phyloP scores from a whole-genome alignment of 2,113 vertebrate genomes.

The Nansenia antarctica region DNA sequence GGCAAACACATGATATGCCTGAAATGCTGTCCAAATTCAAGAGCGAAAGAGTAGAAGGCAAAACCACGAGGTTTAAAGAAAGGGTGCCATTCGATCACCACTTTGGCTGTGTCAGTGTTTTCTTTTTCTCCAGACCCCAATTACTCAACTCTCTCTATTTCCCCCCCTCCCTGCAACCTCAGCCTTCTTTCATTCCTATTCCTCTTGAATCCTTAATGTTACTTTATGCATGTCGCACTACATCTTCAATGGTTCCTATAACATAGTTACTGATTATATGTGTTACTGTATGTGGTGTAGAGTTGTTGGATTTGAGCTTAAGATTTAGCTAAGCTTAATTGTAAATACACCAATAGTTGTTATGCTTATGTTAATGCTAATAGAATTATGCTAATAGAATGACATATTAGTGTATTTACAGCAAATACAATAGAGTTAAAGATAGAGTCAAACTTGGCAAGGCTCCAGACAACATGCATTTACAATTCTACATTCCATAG shows the following conservation, averaged over 20 bases:
- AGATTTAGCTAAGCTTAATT: neutral
- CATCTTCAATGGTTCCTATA: neutral
- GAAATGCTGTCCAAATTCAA: conserved; percentile 44
- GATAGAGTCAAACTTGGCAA: neutral
- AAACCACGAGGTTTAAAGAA: conserved; percentile 42
- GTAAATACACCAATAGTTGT: neutral
- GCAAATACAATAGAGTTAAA: neutral
- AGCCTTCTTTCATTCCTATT: neutral
- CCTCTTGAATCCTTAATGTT: conserved; percentile 13
- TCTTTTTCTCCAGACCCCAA: too few species aligned
- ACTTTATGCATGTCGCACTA: neutral
- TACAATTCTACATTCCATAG: neutral
- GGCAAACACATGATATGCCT: conserved; percentile 54
- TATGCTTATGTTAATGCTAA: too few species aligned
- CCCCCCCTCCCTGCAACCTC: conserved; percentile 1
- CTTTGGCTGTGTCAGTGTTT: conserved; percentile 46
- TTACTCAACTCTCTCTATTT: conserved; percentile 28
- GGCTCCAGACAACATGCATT: neutral
- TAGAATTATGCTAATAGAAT: too few species aligned
- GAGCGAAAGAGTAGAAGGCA: too few species aligned
- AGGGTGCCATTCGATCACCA: conserved; percentile 52
- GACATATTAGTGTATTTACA: neutral
- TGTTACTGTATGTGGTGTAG: neutral
- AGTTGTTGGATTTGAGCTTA: neutral
- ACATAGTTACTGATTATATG: neutral